Evolutionary conservation across 2,113 vertebrate genomes (phyloP).

Genomic region (Podiceps cristatus): DNA sequence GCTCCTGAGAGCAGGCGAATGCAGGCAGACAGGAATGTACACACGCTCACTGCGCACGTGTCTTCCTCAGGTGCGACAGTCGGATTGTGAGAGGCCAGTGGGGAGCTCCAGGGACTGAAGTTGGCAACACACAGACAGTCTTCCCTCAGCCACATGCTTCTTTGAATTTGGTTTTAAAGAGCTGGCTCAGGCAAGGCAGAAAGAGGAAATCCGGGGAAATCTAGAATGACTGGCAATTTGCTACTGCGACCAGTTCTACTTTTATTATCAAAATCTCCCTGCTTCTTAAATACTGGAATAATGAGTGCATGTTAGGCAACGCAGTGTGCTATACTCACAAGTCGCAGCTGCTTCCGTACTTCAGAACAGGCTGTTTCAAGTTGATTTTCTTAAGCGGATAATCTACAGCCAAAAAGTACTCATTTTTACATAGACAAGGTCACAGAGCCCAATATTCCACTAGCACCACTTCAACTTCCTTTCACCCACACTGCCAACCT

Average conservation of each 20-base stretch:
- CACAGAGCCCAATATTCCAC: background rate
- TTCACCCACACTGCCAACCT: background rate
- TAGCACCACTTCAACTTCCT: background rate
- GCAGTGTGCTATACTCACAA: background rate
- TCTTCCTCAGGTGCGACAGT: background rate
- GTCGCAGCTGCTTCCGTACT: background rate
- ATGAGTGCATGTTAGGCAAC: background rate
- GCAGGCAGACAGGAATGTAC: background rate
- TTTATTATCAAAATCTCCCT: background rate
- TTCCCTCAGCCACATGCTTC: background rate
- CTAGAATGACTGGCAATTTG: background rate
- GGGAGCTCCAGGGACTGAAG: background rate
- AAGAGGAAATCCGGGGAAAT: background rate
- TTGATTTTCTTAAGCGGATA: background rate
- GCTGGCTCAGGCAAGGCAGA: background rate
- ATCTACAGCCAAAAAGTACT: background rate
- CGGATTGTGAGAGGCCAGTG: background rate
- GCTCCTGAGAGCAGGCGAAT: background rate
- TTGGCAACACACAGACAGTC: background rate
- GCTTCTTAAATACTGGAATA: background rate
- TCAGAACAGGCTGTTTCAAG: background rate
- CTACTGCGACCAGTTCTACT: background rate
- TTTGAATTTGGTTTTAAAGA: background rate
- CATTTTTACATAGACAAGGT: background rate
- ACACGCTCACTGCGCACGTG: rapidly evolving